These are phyloP conservation scores for Bovichtus diacanthus DNA, from an alignment of 2,797 vertebrate species.

Conservation along the genomic window DNA sequence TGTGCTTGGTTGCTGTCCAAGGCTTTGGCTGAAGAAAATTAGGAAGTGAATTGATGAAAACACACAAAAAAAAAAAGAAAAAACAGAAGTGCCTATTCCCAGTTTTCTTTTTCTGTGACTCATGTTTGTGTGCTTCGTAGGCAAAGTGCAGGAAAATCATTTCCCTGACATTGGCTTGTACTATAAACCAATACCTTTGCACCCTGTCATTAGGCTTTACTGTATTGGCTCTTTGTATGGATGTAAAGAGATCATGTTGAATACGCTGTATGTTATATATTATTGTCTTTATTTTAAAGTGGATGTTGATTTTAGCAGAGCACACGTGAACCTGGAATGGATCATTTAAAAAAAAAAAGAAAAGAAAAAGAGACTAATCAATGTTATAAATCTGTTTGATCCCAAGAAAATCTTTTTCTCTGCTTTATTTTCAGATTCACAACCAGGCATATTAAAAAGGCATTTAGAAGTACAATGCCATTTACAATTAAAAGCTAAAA, in stretches of 20 bases:
- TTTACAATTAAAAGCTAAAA: neutral
- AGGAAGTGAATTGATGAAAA: constrained; percentile 46
- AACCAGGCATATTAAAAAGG: neutral
- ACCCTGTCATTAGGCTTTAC: constrained; percentile 47
- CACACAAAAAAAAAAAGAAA: constrained; percentile 5
- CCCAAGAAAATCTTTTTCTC: constrained; percentile 35
- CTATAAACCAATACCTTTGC: constrained; percentile 44
- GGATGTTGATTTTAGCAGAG: constrained; percentile 65
- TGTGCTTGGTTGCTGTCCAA: constrained; percentile 43
- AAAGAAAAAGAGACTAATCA: constrained; percentile 54
- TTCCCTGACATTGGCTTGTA: constrained; percentile 42
- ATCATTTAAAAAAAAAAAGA: constrained; percentile 34
- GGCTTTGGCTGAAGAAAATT: constrained; percentile 49
- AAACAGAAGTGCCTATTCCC: constrained; percentile 82
- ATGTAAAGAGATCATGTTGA: constrained; percentile 63
- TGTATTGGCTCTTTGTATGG: constrained; percentile 67
- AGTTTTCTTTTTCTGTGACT: constrained; percentile 63
- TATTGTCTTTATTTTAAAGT: constrained; percentile 72
- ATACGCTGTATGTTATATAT: constrained; percentile 74
- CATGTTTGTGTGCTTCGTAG: constrained; percentile 51
- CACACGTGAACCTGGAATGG: constrained; percentile 62
- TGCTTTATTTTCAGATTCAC: constrained; percentile 31
- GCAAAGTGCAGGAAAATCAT: constrained; percentile 44
- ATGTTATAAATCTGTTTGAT: constrained; percentile 63
- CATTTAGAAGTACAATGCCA: neutral